Percentiles rank a stretch among this genome's conserved stretches.
These are phyloP conservation scores for Antennarius maculatus DNA, from an alignment of 2,797 vertebrate genomes.

Conservation along the genomic window DNA sequence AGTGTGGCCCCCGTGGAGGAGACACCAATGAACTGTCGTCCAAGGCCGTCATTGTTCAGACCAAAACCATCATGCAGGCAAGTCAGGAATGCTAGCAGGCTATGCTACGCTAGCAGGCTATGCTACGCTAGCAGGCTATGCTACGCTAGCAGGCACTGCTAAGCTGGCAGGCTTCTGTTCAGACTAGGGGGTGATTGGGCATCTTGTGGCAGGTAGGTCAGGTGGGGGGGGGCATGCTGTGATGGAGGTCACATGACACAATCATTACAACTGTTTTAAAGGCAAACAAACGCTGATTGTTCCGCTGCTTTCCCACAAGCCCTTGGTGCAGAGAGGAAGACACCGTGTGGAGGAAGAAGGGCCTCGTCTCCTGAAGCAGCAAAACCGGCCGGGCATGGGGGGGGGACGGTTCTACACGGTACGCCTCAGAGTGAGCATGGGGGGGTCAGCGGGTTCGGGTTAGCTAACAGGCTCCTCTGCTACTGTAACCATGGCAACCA, in stretches of 20 bases:
- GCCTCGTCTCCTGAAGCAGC: conserved; percentile 76
- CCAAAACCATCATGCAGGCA: conserved; percentile 65
- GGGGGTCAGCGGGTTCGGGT: conserved; percentile 1
- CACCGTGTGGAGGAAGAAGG: conserved; percentile 51
- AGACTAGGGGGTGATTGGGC: no score
- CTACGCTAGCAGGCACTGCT: no score
- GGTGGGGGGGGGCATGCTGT: conserved; percentile 55
- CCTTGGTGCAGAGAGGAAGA: conserved; percentile 80
- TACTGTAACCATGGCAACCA: conserved; percentile 15
- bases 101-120: no score
- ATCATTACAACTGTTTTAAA: conserved; percentile 71
- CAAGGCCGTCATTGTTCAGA: conserved; percentile 78
- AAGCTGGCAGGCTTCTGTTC: no score
- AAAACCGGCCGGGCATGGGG: conserved; percentile 25
- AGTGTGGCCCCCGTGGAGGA: conserved; percentile 43
- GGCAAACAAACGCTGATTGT: conserved; percentile 76
- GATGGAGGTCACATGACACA: conserved; percentile 62
- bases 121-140: no score
- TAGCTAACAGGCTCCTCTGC: conserved; percentile 11
- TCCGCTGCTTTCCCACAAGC: conserved; percentile 78
- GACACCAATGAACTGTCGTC: conserved; percentile 57
- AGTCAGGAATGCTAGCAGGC: conserved; percentile 23
- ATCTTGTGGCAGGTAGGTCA: neutral
- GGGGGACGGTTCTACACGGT: conserved; percentile 53
- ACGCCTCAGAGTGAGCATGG: conserved; percentile 38